Evolutionary conservation across 2,888 invertebrate species (phyloP), one percentile per base, ranked within the genome.

Genomic region (Meteorus cinctellus): DNA sequence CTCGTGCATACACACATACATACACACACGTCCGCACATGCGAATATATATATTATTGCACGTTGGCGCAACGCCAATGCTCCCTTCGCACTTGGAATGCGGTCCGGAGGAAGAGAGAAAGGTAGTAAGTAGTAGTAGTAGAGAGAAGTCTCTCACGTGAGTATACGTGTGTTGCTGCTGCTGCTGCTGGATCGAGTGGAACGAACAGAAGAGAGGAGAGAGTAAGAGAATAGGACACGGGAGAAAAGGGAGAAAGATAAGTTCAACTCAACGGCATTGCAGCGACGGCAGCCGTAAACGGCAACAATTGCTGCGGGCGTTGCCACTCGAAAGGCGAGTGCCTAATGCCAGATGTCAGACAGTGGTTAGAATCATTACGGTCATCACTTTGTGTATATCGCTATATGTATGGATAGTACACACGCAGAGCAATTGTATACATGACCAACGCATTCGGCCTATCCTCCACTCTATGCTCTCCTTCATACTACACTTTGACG

Each of bases 241-340:
- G 62, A 66, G 72, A 74, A 78, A 67, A 51, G 76, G 73, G 60
- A 66, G 41, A 63, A 34, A 24, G 62, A 68, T 45, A 68, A 27
- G 62, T 60, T 27, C 36, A 74, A 69, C 68, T 48, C 73, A 70
- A 59, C 70, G 66, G 77, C 72, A 72, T 73, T 70, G 72, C 73
- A 78, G 77, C 74, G 78, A 82, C 83, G 79, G 83, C 82, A 83
- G 83, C 84, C 84, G 83, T 85, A 86, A 85, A 86, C 84, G 84
- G 86, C 84, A 86, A 86, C 86, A 86, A 87, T 87, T 85, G 87
- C 86, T 84, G 84, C 86, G 84, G 85, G 85, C 86, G 86, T 85
- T 87, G 84, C 84, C 85, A 84, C 85, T 84, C 84, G 82, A 87
- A 83, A 84, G 84, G 80, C 81, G 80, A 82, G 81, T 82, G 82